Percentiles rank a stretch among this genome's conserved stretches.
phyloP scores from a whole-genome alignment of 2,113 vertebrate genomes.

The Cyprinus carpio region DNA sequence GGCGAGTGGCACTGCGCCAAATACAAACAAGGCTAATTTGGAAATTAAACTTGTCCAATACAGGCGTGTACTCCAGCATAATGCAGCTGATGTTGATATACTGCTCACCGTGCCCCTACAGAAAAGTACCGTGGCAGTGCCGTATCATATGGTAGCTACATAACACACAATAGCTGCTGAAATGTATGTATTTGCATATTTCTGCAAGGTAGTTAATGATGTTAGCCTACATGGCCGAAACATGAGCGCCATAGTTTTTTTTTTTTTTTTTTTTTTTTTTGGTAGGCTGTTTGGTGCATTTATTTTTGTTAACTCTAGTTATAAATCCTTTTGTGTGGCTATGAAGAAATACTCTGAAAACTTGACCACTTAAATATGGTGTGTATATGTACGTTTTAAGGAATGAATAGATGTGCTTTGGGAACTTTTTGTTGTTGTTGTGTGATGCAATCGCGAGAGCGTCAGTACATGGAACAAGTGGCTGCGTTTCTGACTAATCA shows the following conservation, averaged over 20 bases:
- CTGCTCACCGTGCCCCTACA: not conserved
- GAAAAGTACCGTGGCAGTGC: not conserved
- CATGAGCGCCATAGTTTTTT: not conserved
- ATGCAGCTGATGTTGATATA: constrained; percentile 6
- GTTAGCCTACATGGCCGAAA: not conserved
- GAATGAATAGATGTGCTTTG: not conserved
- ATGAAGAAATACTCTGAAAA: not conserved
- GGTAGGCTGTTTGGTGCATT: not conserved
- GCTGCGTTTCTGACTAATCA: not conserved
- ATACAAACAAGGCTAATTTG: constrained; percentile 26
- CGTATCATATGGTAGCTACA: not conserved
- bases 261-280: no score
- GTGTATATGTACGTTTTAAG: not conserved
- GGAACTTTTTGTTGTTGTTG: constrained; percentile 7
- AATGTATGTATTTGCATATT: not conserved
- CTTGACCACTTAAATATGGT: not conserved
- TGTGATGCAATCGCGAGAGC: not conserved
- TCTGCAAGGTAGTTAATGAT: not conserved
- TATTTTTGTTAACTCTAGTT: not conserved
- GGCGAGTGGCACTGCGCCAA: constrained; percentile 15
- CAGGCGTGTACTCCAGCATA: not conserved
- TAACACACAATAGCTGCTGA: not conserved
- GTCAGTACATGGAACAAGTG: constrained; percentile 11
- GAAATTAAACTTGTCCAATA: constrained; percentile 31
- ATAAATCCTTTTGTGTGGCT: not conserved